phyloP scores from a whole-genome alignment of 2,797 vertebrate species.

The Hylomyscus alleni region DNA sequence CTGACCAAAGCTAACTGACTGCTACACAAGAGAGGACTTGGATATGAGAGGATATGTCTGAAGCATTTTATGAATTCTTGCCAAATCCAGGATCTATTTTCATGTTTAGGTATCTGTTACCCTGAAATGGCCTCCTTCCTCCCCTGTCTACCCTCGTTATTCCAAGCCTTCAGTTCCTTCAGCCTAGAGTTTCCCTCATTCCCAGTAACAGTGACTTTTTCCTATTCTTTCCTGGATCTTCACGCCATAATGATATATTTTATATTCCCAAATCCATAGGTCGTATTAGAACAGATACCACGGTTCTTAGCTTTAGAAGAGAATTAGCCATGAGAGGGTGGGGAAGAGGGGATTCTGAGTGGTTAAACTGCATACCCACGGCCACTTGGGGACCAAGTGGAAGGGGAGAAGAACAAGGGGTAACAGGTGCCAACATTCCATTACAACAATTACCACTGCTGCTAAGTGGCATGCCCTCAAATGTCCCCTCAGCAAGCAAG shows the following conservation, averaged over 20 bases:
- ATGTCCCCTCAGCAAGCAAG: constrained; percentile 53
- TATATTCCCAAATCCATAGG: constrained; percentile 17
- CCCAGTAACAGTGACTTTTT: background rate
- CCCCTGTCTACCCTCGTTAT: background rate
- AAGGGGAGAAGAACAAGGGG: background rate
- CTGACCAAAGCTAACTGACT: background rate
- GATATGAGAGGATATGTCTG: constrained; percentile 48
- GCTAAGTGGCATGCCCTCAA: constrained; percentile 49
- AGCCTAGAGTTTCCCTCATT: constrained; percentile 27
- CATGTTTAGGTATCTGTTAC: constrained; percentile 51
- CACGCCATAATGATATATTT: background rate
- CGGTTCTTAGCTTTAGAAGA: background rate
- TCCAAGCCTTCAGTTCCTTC: background rate
- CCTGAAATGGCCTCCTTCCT: constrained; percentile 26
- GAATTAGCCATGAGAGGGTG: accelerated
- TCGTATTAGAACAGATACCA: background rate
- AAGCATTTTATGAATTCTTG: constrained; percentile 51
- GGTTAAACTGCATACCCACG: background rate
- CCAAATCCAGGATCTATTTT: constrained; percentile 60
- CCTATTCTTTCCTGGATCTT: background rate
- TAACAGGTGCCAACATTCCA: background rate
- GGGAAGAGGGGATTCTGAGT: background rate
- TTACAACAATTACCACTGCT: constrained; percentile 36
- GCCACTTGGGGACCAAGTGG: background rate
- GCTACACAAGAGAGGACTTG: constrained; percentile 24